These are phyloP conservation scores for Athetis lepigone DNA, from an alignment of 2,888 invertebrate genomes.

Conservation along the genomic window DNA sequence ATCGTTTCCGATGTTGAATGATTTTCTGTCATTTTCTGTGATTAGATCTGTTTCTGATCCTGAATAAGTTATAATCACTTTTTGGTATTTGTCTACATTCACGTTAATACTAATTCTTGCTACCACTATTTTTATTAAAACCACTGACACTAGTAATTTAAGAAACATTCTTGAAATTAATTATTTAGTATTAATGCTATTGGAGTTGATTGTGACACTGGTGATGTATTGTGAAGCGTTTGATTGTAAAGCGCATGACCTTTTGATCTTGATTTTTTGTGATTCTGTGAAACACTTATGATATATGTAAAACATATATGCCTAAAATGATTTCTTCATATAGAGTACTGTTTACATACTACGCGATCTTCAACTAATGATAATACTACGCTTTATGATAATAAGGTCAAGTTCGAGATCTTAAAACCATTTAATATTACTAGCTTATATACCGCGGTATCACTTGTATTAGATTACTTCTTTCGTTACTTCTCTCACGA, in stretches of 20 bases:
- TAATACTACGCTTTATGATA: constrained; percentile 34
- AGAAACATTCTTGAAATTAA: constrained; percentile 30
- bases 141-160: constrained; percentile 35
- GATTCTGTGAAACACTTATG: constrained; percentile 7
- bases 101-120: constrained; percentile 60
- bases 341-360: constrained; percentile 8
- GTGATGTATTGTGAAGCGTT: neutral
- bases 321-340: constrained; percentile 1
- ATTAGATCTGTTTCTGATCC: constrained; percentile 73
- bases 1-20: constrained; percentile 70
- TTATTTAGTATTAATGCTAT: neutral
- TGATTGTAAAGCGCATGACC: constrained; percentile 3
- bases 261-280: constrained; percentile 16
- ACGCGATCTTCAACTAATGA: neutral
- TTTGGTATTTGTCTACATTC: constrained; percentile 72
- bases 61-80: constrained; percentile 67
- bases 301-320: constrained; percentile 8
- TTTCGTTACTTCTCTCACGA: too few relatives aligned
- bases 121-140: constrained; percentile 39
- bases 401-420: constrained; percentile 53
- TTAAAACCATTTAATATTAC: constrained; percentile 17
- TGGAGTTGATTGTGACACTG: constrained; percentile 18
- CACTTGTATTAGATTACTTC: too few relatives aligned
- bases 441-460: too few relatives aligned
- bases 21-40: constrained; percentile 70